A percentile compares a stretch with the other conserved stretches of the same genome.
Evolutionary conservation across 1,140 invertebrate species (phyloP).

Genomic region (Caenorhabditis remanei): DNA sequence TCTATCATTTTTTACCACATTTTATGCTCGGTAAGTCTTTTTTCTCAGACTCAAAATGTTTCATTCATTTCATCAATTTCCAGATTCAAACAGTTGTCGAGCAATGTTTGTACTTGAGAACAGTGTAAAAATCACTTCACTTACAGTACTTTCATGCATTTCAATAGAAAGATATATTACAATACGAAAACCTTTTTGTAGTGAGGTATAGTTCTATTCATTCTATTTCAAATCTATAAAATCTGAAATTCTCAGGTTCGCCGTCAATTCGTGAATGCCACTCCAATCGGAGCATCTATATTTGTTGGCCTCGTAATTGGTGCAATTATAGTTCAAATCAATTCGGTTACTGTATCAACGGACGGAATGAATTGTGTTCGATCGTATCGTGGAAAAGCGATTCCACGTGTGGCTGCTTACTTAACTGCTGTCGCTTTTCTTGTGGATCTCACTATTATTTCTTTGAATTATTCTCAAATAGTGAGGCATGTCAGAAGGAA

Average conservation of each 20-base stretch:
- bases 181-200: slow-evolving; percentile 75
- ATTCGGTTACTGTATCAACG: slow-evolving; percentile 64
- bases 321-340: slow-evolving; percentile 67
- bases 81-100: slow-evolving; percentile 69
- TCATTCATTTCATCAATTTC: slow-evolving; percentile 59
- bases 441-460: slow-evolving; percentile 66
- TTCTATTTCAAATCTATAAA: slow-evolving; percentile 9
- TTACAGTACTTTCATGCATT: slow-evolving; percentile 75
- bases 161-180: slow-evolving; percentile 72
- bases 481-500: slow-evolving; percentile 75
- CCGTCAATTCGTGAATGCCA: slow-evolving; percentile 69
- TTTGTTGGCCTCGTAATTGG: slow-evolving; percentile 64
- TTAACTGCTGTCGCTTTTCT: slow-evolving; percentile 67
- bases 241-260: slow-evolving; percentile 67
- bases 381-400: slow-evolving; percentile 57
- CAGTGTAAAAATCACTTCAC: slow-evolving; percentile 70
- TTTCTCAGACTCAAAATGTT: neutral
- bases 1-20: slow-evolving; percentile 71
- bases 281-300: slow-evolving; percentile 71
- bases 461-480: slow-evolving; percentile 74
- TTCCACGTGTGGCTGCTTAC: slow-evolving; percentile 29
- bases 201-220: slow-evolving; percentile 59
- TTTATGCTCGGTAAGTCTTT: slow-evolving; percentile 67
- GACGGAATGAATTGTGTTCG: slow-evolving; percentile 68
- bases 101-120: slow-evolving; percentile 71